Conservation (phyloP, 2,113 vertebrate species). For the Heterocephalus glaber region DNA sequence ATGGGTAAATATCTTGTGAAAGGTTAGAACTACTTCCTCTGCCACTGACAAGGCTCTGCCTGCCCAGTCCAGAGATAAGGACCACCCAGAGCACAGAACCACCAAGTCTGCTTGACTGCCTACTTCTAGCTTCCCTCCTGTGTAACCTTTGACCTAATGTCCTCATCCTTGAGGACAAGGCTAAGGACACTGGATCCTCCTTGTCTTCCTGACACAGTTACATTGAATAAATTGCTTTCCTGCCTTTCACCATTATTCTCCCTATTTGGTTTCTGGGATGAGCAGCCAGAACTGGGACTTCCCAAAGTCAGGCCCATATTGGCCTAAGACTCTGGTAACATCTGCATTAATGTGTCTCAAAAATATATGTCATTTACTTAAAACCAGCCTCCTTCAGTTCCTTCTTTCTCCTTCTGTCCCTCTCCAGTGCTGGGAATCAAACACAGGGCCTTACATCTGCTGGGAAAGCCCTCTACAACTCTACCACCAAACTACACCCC, state of each 20-base stretch:
- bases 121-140: background rate
- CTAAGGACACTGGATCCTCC: background rate
- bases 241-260: background rate
- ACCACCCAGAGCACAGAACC: background rate
- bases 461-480: background rate
- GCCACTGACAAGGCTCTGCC: background rate
- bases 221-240: background rate
- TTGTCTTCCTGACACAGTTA: background rate
- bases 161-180: background rate
- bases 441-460: background rate
- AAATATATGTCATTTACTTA: background rate
- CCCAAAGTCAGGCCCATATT: background rate
- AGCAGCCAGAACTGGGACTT: background rate
- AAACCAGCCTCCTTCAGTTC: background rate
- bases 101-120: background rate
- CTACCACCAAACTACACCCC: background rate
- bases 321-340: background rate
- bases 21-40: background rate
- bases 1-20: background rate
- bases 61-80: background rate
- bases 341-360: background rate
- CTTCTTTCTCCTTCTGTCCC: background rate
- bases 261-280: background rate
- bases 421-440: background rate
- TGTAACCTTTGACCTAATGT: background rate